Conservation (phyloP, 2,113 vertebrate genomes). For the Strigops habroptila region DNA sequence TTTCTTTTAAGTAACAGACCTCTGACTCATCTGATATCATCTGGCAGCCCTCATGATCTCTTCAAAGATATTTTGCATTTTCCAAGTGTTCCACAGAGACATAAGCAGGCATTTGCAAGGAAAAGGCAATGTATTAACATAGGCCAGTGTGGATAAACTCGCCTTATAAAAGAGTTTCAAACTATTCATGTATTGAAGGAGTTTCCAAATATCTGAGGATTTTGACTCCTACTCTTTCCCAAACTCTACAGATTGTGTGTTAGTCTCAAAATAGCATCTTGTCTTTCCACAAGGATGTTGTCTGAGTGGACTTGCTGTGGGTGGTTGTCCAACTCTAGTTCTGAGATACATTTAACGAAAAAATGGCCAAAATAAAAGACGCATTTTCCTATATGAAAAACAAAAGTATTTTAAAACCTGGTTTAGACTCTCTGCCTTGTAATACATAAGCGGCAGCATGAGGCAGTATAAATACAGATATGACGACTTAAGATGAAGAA, state of each 20-base stretch:
- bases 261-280: not conserved
- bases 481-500: not conserved
- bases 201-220: not conserved
- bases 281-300: not conserved
- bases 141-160: not conserved
- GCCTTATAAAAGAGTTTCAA: not conserved
- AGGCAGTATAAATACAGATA: not conserved
- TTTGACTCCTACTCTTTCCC: not conserved
- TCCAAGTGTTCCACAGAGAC: conserved; percentile 25
- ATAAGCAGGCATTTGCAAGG: conserved; percentile 10
- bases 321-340: not conserved
- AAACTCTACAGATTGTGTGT: not conserved
- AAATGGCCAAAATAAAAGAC: not conserved
- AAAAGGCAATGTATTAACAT: not conserved
- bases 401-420: not conserved
- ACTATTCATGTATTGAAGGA: not conserved
- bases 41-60: conserved; percentile 14
- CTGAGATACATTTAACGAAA: not conserved
- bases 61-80: conserved; percentile 29
- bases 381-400: not conserved
- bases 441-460: not conserved
- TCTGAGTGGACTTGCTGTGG: not conserved
- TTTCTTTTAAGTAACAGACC: conserved; percentile 62
- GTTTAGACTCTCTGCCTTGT: not conserved
- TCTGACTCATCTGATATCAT: conserved; percentile 55